Base-by-base conservation (phyloP, 2,888 invertebrate species). In the Polia nebulosa region DNA sequence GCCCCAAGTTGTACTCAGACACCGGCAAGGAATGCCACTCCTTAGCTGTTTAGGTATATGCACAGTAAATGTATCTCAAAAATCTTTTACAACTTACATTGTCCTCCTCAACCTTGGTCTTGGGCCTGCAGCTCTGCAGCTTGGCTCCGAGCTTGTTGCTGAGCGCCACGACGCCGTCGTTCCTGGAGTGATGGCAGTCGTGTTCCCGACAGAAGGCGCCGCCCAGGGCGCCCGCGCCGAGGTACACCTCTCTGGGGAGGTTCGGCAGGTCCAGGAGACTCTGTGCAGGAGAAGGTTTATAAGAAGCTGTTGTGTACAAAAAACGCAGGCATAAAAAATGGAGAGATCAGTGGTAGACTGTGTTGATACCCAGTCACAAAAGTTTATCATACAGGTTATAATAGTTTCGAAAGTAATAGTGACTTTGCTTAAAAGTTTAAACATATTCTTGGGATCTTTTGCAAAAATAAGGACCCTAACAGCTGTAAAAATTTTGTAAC, bases 151-250 rank as follows among this genome's bases (percentile, higher is more conserved):
- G 95, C 83, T 97, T 97, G 65, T 96, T 96, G 13, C 97, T 96
- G 0, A 98, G 94, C 0, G 94, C 93, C 47, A 96, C 96, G 47
- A 98, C 92, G 47, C 97, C 97, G 0, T 96, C 95, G 0, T 90
- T 85, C 20, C 87, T 88, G n/a, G 76, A 80, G 22, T 79, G 77
- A 77, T 94, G 93, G 88, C 98, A 98, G 9, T 95, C 87, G 84
- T 98, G 97, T 53, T 97, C 95, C 8, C 96, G 94, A 87, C 98
- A 98, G 92, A 96, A 98, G 45, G 96, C 96, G 0, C 97, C 97
- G 0, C 97, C 97, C 0, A 98, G 91, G 4, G 97, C 97, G 0
- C 98, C 98, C 8, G 97, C 96, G 0, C 97, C 97, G 0, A 98
- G 93, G 87, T 97, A 98, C 0, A 97, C 96, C 78, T 97, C 97